Evolutionary conservation across 2,888 invertebrate species (phyloP), one percentile per base, ranked within the genome.

Genomic region (Exephanes ischioxanthus): DNA sequence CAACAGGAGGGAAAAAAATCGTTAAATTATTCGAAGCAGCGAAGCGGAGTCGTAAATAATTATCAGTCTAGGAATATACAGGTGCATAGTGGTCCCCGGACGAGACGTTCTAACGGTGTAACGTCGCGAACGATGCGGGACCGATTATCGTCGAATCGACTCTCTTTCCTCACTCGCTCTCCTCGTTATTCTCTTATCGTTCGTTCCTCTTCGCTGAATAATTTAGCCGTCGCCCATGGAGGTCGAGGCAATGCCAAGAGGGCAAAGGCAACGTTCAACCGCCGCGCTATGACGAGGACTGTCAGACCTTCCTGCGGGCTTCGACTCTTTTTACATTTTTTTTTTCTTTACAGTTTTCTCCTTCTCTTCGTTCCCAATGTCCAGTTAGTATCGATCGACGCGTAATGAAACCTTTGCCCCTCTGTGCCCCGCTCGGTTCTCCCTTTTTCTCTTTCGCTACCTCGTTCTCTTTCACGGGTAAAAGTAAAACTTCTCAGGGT

Each of bases 171-270:
- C 14, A 14, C 11, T 45, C 14, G 14, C 45, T 63, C 33, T 16
- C 16, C 63, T 30, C 16, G 16, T 30, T 84, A 79, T 84, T 73
- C 82, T 67, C 84, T 87, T 89, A 89, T 89, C 88, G 87, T 87
- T 83, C 86, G 73, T 89, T 89, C 85, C 87, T 85, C 87, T 83
- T 81, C 81, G 81, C 63, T 89, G 86, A 88, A 89, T 89, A 89
- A 88, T 89, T 89, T 86, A 89, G 81, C 70, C 70, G 72, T 66
- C 76, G 82, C 78, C 73, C 78, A 87, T 86, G 80, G 85, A 86
- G 85, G 87, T 76, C 83, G 82, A 58, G 67, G 63, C 80, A 80
- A 83, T 80, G 77, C 67, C 81, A 77, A 78, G 80, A 77, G 75
- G 71, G 63, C 53, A 16, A 30, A 82, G 30, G 63, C 78, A 61